Evolutionary conservation across 2,888 invertebrate species (phyloP).

Genomic region (Acleris emargana): DNA sequence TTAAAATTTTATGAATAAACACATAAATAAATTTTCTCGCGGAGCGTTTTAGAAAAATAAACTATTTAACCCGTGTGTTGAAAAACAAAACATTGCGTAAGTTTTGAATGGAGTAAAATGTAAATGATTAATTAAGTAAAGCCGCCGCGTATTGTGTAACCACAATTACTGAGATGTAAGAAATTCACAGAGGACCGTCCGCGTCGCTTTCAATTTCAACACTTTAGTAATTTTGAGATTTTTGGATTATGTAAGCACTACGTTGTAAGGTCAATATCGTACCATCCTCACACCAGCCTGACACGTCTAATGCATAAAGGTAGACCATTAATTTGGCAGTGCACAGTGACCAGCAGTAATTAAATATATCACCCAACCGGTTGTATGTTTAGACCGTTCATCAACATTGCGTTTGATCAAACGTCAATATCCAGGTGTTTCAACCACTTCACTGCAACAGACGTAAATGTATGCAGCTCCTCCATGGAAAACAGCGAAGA

Average conservation of each 20-base stretch:
- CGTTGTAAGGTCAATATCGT: no score
- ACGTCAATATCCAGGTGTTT: no score
- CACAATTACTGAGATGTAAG: conserved; percentile 27
- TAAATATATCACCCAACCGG: no score
- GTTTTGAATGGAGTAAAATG: conserved; percentile 12
- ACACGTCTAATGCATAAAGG: no score
- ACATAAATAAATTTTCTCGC: conserved; percentile 24
- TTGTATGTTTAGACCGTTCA: no score
- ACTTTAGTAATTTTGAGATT: background rate
- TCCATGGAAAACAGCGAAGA: no score
- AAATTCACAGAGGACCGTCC: conserved; percentile 22
- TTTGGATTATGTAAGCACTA: conserved; percentile 7
- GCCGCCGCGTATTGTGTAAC: conserved; percentile 23
- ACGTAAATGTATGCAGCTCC: no score
- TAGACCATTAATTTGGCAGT: no score
- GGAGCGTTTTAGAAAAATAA: conserved; percentile 19
- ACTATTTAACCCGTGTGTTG: conserved; percentile 26
- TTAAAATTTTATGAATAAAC: conserved; percentile 23
- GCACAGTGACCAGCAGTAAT: no score
- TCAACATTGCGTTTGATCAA: no score
- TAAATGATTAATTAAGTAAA: conserved; percentile 20
- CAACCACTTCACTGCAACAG: no score
- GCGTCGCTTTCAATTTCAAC: conserved; percentile 18
- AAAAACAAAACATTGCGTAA: conserved; percentile 28
- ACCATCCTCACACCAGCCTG: no score